Evolutionary conservation across 92 coral and sea anemone species (phyloP).

Genomic region (Pocillopora meandrina): DNA sequence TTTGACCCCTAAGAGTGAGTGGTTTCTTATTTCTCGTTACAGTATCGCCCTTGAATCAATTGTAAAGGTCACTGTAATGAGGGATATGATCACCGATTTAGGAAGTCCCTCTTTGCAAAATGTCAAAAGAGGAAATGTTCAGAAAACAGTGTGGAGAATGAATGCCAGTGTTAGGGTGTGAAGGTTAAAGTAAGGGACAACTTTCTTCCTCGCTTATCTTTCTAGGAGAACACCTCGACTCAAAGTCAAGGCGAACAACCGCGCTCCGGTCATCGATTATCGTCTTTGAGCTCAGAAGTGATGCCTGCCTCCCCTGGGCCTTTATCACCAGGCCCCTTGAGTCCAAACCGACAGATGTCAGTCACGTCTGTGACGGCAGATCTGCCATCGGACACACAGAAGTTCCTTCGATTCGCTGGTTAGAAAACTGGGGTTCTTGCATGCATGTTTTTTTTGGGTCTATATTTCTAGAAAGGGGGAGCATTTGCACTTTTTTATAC

Average conservation of each 20-base stretch:
- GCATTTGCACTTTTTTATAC: too few relatives aligned
- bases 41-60: too few relatives aligned
- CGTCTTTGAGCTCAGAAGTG: constrained; percentile 66
- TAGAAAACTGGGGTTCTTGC: background rate
- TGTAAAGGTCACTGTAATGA: too few relatives aligned
- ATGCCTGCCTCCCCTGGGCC: constrained; percentile 96
- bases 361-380: constrained; percentile 90
- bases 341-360: constrained; percentile 89
- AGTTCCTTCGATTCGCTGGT: constrained; percentile 97
- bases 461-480: too few relatives aligned
- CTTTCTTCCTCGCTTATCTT: background rate
- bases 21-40: too few relatives aligned
- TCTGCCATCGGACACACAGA: constrained; percentile 93
- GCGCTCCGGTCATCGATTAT: constrained; percentile 53
- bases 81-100: too few relatives aligned
- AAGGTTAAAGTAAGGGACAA: background rate
- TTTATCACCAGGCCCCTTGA: constrained; percentile 86
- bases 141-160: too few relatives aligned
- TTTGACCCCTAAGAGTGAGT: too few relatives aligned
- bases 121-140: too few relatives aligned
- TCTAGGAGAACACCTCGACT: constrained; percentile 31
- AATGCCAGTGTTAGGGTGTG: too few relatives aligned
- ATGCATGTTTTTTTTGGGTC: background rate
- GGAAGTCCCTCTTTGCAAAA: too few relatives aligned
- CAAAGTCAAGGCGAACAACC: constrained; percentile 58